phyloP scores from a whole-genome alignment of 2,888 invertebrate genomes.

The Orthosia gracilis region DNA sequence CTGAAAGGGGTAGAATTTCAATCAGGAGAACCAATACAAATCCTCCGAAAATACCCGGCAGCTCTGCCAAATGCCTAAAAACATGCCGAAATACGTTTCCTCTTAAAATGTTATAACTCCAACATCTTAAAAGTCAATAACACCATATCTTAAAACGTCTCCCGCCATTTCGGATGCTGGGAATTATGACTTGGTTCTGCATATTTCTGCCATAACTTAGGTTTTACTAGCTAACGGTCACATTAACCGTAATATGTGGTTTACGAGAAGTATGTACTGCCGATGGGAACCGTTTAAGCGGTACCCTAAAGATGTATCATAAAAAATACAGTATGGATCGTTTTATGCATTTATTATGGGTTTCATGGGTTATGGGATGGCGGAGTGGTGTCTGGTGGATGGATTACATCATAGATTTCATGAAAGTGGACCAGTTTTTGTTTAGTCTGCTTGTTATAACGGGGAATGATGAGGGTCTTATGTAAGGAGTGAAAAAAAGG shows the following conservation, averaged over 20 bases:
- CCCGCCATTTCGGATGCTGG: conserved; percentile 60
- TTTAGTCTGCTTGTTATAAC: conserved; percentile 1
- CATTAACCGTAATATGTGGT: conserved; percentile 81
- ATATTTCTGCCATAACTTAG: conserved; percentile 79
- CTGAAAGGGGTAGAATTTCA: neutral
- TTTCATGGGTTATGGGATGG: conserved; percentile 12
- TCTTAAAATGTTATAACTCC: conserved; percentile 28
- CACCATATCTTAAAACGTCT: conserved; percentile 39
- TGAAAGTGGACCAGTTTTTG: neutral
- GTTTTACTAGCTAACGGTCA: conserved; percentile 79
- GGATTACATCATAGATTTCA: conserved; percentile 21
- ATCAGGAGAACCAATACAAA: neutral
- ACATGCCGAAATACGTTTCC: neutral
- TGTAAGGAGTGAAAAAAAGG: too few relatives aligned
- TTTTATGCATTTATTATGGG: conserved; percentile 47
- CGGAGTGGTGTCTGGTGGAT: conserved; percentile 17
- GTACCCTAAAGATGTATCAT: conserved; percentile 76
- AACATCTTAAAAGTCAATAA: conserved; percentile 55
- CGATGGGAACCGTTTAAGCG: conserved; percentile 66
- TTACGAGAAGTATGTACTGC: conserved; percentile 78
- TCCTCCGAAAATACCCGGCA: neutral
- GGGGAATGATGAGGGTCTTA: neutral
- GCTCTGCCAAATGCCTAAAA: conserved; percentile 5
- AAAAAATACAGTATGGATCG: conserved; percentile 74
- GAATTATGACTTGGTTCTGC: conserved; percentile 74